Evolutionary conservation across 2,797 vertebrate species (phyloP), one percentile per base, ranked within the genome.

Genomic region (Esox lucius): DNA sequence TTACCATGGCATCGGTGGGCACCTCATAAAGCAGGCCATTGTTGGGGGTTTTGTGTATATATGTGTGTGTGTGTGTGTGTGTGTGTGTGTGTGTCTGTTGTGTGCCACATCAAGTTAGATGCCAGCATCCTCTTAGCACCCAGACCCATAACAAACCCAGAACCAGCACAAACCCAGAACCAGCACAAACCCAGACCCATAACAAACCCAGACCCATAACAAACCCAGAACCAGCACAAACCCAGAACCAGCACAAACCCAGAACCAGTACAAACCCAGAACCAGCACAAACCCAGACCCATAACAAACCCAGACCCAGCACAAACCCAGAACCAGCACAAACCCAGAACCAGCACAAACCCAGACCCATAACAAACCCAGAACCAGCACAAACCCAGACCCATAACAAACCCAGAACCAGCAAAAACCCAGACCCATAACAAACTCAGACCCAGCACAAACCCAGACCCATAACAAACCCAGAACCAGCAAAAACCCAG

Each of bases 1-100:
- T 94, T 94, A 94, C 94, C 93, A 94, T 95, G 94, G 92, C 91
- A 94, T 90, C 93, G 78, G 86, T 82, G 92, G 93, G 92, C 91
- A 94, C 92, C 92, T 93, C 92, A 94, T 94, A 93, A 95, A 94
- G 92, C 92, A 88, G 88, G 92, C 93, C 91, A 93, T 95, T 94
- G 93, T 94, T 93, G 90, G 88, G 82, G 87, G 87, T 75, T 84
- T 84, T 87, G 84, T 71, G 74, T 82, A 86, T 77, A 74, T 84
- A 81, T 85, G 80, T 84, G 84, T 84, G 81, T 85, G 80, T 84
- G 84, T 87, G 84, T 70, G 74, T 82, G 86, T 84, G 84, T 87
- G 84, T 71, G 74, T 82, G 86, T 68, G 70, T 77, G 70, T 81
- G 78, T 81, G 75, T 39, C 35, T 81, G 73, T 76, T 35, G 33